Conservation (phyloP, 1,140 invertebrate genomes). For the Euwallacea fornicatus region DNA sequence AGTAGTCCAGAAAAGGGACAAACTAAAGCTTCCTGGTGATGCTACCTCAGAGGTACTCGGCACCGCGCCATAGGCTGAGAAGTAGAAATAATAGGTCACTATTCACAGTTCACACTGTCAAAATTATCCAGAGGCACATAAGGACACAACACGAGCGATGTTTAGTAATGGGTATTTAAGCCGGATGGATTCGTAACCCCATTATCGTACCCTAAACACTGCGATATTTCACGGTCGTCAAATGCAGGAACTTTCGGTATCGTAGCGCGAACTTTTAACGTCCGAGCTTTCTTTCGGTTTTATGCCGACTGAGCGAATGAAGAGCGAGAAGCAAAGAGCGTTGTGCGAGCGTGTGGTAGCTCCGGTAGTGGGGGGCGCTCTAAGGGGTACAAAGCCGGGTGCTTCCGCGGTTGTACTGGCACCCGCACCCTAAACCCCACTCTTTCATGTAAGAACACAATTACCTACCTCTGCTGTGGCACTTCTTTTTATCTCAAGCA, state of each 20-base stretch:
- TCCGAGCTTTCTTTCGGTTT: conserved; percentile 35
- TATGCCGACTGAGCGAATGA: conserved; percentile 38
- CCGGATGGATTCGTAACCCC: conserved; percentile 40
- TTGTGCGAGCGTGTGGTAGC: conserved; percentile 44
- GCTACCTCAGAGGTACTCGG: conserved; percentile 53
- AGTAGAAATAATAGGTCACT: conserved; percentile 38
- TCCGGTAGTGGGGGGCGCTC: conserved; percentile 47
- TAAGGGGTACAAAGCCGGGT: conserved; percentile 49
- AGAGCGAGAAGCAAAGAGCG: conserved; percentile 24
- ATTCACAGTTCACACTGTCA: conserved; percentile 31
- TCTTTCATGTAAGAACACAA: too few relatives aligned
- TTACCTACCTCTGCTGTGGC: too few relatives aligned
- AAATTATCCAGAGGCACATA: conserved; percentile 8
- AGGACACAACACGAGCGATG: conserved; percentile 40
- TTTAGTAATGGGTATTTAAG: conserved; percentile 28
- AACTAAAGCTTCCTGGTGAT: conserved; percentile 48
- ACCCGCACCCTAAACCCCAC: conserved; percentile 24
- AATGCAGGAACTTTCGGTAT: conserved; percentile 30
- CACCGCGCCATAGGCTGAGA: conserved; percentile 52
- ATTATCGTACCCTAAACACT: conserved; percentile 43
- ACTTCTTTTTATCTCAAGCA: too few relatives aligned
- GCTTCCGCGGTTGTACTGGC: conserved; percentile 47
- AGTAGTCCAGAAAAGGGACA: conserved; percentile 34
- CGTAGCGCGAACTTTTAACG: conserved; percentile 11
- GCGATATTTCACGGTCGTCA: conserved; percentile 28